Percentiles rank a stretch among this genome's conserved stretches.
Evolutionary conservation across 2,113 vertebrate species (phyloP).

Genomic region (Pedionomus torquatus): DNA sequence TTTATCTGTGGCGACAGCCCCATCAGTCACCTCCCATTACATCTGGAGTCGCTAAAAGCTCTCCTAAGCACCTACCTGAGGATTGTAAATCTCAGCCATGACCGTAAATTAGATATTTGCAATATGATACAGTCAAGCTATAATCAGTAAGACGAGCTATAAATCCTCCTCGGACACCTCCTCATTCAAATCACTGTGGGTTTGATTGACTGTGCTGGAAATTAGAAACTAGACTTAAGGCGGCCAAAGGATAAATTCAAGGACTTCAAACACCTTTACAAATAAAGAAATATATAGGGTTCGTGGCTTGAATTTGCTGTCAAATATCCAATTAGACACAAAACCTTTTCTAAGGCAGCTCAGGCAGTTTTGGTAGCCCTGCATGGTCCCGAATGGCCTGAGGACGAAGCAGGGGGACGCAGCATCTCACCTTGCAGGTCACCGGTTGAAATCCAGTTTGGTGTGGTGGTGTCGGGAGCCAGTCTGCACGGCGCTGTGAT

Average conservation of each 20-base stretch:
- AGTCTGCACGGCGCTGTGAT: accelerated
- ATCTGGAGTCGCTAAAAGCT: not conserved
- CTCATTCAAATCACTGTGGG: slow-evolving; percentile 34
- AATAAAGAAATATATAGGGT: not conserved
- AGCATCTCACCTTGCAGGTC: slow-evolving; percentile 22
- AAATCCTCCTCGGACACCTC: slow-evolving; percentile 27
- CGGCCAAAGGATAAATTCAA: slow-evolving; percentile 53
- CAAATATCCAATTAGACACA: slow-evolving; percentile 16
- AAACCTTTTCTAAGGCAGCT: slow-evolving; percentile 3
- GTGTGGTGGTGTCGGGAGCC: not conserved
- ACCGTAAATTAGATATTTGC: not conserved
- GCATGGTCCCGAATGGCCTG: accelerated
- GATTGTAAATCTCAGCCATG: not conserved
- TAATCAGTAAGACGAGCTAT: slow-evolving; percentile 48
- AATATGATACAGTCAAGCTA: slow-evolving; percentile 45
- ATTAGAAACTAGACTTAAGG: slow-evolving; percentile 24
- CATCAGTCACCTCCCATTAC: slow-evolving; percentile 12
- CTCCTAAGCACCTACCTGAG: slow-evolving; percentile 37
- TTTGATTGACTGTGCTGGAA: not conserved
- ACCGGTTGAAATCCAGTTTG: slow-evolving; percentile 38
- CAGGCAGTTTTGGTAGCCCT: not conserved
- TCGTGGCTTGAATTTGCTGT: not conserved
- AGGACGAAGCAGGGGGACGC: accelerated
- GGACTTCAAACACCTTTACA: slow-evolving; percentile 38
- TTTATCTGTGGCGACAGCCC: not conserved